These are phyloP conservation scores for Fukomys damarensis DNA, from an alignment of 2,113 vertebrate genomes.

Conservation along the genomic window DNA sequence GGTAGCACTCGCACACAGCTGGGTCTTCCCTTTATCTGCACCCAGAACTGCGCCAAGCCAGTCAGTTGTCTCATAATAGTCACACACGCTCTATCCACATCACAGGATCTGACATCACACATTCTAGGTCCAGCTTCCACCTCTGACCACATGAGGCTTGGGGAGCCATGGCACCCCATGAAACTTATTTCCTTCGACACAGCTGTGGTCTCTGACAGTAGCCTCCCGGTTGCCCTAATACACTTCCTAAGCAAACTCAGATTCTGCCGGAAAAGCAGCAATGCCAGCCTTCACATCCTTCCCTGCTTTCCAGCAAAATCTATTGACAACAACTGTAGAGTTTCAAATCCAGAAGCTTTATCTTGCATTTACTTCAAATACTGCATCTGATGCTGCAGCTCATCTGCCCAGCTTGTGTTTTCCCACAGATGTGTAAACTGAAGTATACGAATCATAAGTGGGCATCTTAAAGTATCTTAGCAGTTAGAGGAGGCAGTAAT, in stretches of 20 bases:
- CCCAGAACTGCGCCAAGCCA: too few species aligned
- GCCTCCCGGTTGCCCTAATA: background rate
- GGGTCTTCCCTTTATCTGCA: too few species aligned
- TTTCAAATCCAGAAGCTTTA: background rate
- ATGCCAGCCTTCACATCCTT: background rate
- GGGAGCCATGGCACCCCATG: too few species aligned
- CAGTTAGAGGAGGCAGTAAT: background rate
- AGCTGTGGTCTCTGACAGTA: background rate
- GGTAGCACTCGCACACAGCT: too few species aligned
- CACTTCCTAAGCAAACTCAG: background rate
- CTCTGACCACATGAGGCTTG: too few species aligned
- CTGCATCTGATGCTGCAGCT: background rate
- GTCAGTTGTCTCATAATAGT: too few species aligned
- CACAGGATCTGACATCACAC: too few species aligned
- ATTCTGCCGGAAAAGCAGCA: background rate
- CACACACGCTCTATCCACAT: too few species aligned
- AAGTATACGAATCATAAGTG: background rate
- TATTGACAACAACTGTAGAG: background rate
- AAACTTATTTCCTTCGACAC: accelerated
- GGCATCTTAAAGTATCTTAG: background rate
- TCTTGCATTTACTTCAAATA: background rate
- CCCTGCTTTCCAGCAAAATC: background rate
- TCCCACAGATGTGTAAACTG: background rate
- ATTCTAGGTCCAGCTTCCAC: too few species aligned
- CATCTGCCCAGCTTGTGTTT: background rate